Base-by-base conservation (phyloP, 2,888 invertebrate genomes). In the Drosophila cyrtoloma region DNA sequence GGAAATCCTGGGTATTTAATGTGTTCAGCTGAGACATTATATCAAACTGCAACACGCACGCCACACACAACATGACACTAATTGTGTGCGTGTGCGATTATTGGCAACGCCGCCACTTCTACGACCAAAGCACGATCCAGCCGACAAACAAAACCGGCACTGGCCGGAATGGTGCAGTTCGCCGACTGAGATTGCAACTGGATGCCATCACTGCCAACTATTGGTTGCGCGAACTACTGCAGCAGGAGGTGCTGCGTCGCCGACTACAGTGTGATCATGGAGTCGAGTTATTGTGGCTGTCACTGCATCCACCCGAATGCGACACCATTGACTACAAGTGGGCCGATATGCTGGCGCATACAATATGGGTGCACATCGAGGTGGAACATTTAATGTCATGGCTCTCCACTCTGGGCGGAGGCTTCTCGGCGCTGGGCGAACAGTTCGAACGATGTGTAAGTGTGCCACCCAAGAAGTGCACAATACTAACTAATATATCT, bases 391-490 rank as follows among this genome's bases (percentile, higher is more conserved):
- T 97, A 35, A 96, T 99, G 95, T 98, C 98, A 26, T 98, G 98
- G 98, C 94, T 99, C 32, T 99, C 99, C 28, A 99, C 99, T 1
- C 94, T 99, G 22, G 99, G 99, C 4, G 99, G 99, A 56, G 99
- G 98, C 2, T 99, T 97, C 93, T 99, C 99, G 3, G 97, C 99
- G 1, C 94, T 99, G 63, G 99, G 99, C 3, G 99, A 99, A 92
- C 96, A 97, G 90, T 97, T 96, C 93, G 94, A 94, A 62, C 94
- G 95, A 89, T 97, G 96, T 94, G 97, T 97, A 94, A 94, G 92
- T 84, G 19, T 7, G 14, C 19, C 6, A 39, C 2, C 5, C 3
- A 30, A 10, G 14, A 10, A 39, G 6, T 35, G 5, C 3, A 12
- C 3, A 44, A 5, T n/a, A n/a, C n/a, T 9, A 28, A 28, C 14